A percentile compares a stretch with the other conserved stretches of the same genome.
Conservation (phyloP, 2,797 vertebrate species). For the Sciurus vulgaris region DNA sequence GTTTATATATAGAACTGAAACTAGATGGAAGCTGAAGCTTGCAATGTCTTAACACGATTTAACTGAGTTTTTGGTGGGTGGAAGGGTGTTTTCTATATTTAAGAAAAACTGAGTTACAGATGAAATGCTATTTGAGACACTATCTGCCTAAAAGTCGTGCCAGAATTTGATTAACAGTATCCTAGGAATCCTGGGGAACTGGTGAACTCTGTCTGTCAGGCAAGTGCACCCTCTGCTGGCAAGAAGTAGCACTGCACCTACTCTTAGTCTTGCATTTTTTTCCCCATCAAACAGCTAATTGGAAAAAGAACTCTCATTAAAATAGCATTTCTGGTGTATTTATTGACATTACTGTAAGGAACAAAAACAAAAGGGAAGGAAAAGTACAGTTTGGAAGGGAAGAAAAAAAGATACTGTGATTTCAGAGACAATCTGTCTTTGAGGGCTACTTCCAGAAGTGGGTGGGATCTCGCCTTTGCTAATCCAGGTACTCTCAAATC, state of each 20-base stretch:
- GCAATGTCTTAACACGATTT: background rate
- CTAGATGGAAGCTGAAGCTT: background rate
- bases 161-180: background rate
- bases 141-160: background rate
- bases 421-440: background rate
- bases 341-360: background rate
- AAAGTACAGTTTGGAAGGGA: background rate
- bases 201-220: no score
- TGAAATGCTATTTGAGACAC: slow-evolving; percentile 2
- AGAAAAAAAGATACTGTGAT: background rate
- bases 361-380: background rate
- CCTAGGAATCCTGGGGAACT: background rate
- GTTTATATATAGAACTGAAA: background rate
- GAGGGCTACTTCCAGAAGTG: background rate
- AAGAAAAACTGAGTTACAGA: background rate
- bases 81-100: background rate
- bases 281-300: background rate
- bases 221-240: slow-evolving; percentile 71
- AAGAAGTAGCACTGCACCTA: background rate
- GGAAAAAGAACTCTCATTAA: background rate
- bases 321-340: background rate
- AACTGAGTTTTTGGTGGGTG: background rate
- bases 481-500: background rate
- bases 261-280: background rate
- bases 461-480: background rate